phyloP scores from a whole-genome alignment of 2,797 vertebrate genomes.

The Pseudocheirus occidentalis region DNA sequence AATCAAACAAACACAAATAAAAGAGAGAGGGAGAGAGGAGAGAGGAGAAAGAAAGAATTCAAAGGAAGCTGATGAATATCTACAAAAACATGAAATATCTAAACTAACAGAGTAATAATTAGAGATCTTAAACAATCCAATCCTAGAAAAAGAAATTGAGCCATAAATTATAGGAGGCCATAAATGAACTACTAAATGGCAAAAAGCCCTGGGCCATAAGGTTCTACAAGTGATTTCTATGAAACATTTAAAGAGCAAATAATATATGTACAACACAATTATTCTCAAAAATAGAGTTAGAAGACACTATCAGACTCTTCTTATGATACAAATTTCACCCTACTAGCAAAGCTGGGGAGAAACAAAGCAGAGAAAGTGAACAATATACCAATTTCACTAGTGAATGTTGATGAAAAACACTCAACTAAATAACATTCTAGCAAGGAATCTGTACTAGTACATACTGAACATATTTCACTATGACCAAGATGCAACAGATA shows the following conservation, averaged over 20 bases:
- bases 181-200: not conserved
- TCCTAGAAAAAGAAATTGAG: not conserved
- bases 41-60: not conserved
- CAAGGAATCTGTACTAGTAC: not conserved
- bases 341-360: not conserved
- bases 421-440: not conserved
- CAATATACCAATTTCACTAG: not conserved
- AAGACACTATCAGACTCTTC: not conserved
- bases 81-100: not conserved
- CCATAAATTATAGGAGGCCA: not conserved
- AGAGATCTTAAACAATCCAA: not conserved
- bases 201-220: not conserved
- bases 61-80: not conserved
- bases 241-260: not conserved
- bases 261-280: not conserved
- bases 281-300: not conserved
- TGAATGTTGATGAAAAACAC: not conserved
- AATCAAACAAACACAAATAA: not conserved
- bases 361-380: not conserved
- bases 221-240: not conserved
- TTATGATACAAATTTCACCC: not conserved
- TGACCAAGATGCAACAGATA: not conserved
- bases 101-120: not conserved
- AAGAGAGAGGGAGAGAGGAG: too few relatives aligned
- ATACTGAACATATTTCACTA: not conserved